Conservation (phyloP, 2,888 invertebrate genomes). For the Arctia plantaginis region DNA sequence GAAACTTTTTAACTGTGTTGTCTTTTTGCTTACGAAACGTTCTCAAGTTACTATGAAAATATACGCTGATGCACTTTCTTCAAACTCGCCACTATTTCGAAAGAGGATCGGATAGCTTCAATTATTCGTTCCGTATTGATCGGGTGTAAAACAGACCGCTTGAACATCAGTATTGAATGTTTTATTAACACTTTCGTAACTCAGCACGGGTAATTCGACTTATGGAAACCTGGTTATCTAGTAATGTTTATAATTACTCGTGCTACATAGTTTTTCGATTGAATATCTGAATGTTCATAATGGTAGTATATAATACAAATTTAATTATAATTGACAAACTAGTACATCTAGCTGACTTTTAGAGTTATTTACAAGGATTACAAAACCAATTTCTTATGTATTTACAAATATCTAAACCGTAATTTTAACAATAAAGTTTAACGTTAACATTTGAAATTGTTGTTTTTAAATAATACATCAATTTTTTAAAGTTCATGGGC, state of each 20-base stretch:
- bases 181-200: constrained; percentile 53
- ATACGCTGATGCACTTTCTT: constrained; percentile 48
- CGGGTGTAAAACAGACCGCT: constrained; percentile 30
- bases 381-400: too few species aligned
- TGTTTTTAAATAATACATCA: too few species aligned
- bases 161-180: constrained; percentile 52
- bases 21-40: constrained; percentile 24
- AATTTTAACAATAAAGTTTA: too few species aligned
- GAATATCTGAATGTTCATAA: not conserved
- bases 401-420: too few species aligned
- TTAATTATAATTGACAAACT: too few species aligned
- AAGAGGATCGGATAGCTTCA: constrained; percentile 58
- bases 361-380: too few species aligned
- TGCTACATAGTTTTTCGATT: not conserved
- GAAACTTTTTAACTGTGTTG: not conserved
- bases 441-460: too few species aligned
- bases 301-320: not conserved
- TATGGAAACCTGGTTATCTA: constrained; percentile 22
- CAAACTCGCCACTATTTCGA: constrained; percentile 54
- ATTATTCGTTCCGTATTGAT: constrained; percentile 57
- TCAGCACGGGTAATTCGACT: constrained; percentile 27
- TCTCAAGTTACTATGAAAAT: constrained; percentile 46
- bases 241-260: not conserved
- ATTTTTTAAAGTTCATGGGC: too few species aligned
- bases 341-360: not conserved